These are phyloP conservation scores for Pasiphila rectangulata DNA, from an alignment of 2,888 invertebrate genomes.

Conservation along the genomic window DNA sequence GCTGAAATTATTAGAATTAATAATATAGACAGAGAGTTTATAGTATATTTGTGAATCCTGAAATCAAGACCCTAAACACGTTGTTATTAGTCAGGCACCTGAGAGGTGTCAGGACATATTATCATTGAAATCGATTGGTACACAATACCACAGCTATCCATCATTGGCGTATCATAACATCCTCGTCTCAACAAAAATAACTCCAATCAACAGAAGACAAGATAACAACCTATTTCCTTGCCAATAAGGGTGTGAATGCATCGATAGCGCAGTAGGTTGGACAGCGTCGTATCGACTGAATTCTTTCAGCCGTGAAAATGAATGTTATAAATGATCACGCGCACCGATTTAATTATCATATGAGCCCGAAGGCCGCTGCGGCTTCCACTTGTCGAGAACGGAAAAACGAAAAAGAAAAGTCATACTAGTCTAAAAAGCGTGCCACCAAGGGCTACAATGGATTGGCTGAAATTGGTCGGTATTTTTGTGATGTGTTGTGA, in stretches of 20 bases:
- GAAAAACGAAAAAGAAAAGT: slow-evolving; percentile 40
- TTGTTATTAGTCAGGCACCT: no score
- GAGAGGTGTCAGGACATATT: no score
- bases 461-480: slow-evolving; percentile 81
- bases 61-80: no score
- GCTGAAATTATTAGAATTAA: no score
- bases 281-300: slow-evolving; percentile 32
- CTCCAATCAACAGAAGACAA: neutral
- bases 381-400: slow-evolving; percentile 50
- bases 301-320: slow-evolving; percentile 78
- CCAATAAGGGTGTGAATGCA: slow-evolving; percentile 6
- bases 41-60: no score
- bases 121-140: no score
- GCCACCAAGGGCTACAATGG: slow-evolving; percentile 60
- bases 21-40: no score
- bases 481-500: slow-evolving; percentile 49
- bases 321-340: slow-evolving; percentile 79
- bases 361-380: slow-evolving; percentile 66
- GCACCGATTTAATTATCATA: slow-evolving; percentile 71
- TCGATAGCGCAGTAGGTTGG: slow-evolving; percentile 7
- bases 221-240: slow-evolving; percentile 2
- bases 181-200: no score
- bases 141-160: no score
- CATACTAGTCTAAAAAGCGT: slow-evolving; percentile 21
- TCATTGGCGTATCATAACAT: no score